Base-by-base conservation (phyloP, 2,113 vertebrate genomes). In the Budorcas taxicolor region DNA sequence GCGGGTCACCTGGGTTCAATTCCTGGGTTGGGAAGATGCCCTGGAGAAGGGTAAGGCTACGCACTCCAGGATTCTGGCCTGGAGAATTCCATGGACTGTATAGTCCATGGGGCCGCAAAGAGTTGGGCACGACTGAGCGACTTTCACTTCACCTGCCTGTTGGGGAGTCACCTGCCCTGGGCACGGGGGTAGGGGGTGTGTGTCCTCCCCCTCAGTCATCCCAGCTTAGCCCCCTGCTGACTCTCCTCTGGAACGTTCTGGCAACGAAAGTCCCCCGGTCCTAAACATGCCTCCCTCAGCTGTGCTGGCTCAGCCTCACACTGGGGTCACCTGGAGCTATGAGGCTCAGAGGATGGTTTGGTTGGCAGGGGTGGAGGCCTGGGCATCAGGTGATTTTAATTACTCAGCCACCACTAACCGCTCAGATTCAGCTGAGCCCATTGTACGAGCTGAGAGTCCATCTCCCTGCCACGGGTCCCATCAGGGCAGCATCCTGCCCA, bases 161-260 rank as follows among this genome's bases (percentile, higher is more conserved):
- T 1, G 5, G 82, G 60, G 33, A 7, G 6, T 1, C 2, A 3
- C 55, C 88, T 43, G 76, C 40, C 23, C 21, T 2, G 10, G 40
- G n/a, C 36, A 5, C 1, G 0, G 12, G 5, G 0, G 3, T 1
- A 5, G 11, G 4, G 4, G 0, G 4, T 15, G 10, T 3, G 3
- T 6, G 8, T 1, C 3, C 29, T 7, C 3, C 82, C 71, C n/a
- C 52, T 25, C 21, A 10, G 82, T 14, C 67, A 50, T 3, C 47
- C 45, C 12, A 21, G 67, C 57, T 36, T 29, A 31, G 43, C 40
- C 12, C 33, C 47, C 95, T 10, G 27, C 31, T 67, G 6, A 1
- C 16, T 36, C 36, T 36, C 7, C 31, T 7, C n/a, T 12, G 1
- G 47, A 19, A 93, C 15, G 29, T 52, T 50, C 74, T 57, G 64